A percentile compares a stretch with the other conserved stretches of the same genome.
Evolutionary conservation across 2,888 invertebrate genomes (phyloP).

Genomic region (Malacosoma neustria): DNA sequence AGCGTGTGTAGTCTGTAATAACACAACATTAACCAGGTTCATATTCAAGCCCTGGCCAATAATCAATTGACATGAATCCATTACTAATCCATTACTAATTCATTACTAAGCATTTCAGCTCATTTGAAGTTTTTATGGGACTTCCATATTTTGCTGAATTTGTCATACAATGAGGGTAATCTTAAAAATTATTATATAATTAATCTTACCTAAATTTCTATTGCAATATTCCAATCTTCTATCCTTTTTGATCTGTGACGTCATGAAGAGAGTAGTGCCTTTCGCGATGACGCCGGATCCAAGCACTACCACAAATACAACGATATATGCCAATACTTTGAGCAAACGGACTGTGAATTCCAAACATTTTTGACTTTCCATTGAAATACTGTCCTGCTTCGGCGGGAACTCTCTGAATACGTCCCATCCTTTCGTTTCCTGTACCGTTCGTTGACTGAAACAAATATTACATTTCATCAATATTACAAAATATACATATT

Average conservation of each 20-base stretch:
- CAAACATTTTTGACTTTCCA: constrained; percentile 90
- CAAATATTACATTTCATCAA: constrained; percentile 7
- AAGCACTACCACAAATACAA: constrained; percentile 90
- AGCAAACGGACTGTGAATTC: constrained; percentile 89
- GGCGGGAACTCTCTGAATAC: constrained; percentile 94
- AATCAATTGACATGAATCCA: no score
- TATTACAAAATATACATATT: background rate
- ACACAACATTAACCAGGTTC: no score
- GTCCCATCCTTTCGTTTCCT: constrained; percentile 97
- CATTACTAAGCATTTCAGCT: no score
- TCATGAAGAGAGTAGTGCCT: constrained; percentile 92
- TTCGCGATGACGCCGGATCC: constrained; percentile 91
- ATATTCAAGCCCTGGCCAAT: no score
- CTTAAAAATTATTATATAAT: no score
- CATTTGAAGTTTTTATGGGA: no score
- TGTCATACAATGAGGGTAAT: no score
- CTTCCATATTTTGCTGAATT: no score
- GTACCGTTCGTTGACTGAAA: constrained; percentile 86
- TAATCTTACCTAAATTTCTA: constrained; percentile 87
- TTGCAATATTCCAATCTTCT: constrained; percentile 88
- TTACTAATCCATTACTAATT: no score
- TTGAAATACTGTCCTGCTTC: constrained; percentile 90
- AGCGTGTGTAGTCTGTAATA: no score
- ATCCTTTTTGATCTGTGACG: constrained; percentile 88
- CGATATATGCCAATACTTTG: constrained; percentile 88